A percentile compares a stretch with the other conserved stretches of the same genome.
phyloP scores from a whole-genome alignment of 53 echinoderm and acorn worm genomes.

The Crossaster papposus region DNA sequence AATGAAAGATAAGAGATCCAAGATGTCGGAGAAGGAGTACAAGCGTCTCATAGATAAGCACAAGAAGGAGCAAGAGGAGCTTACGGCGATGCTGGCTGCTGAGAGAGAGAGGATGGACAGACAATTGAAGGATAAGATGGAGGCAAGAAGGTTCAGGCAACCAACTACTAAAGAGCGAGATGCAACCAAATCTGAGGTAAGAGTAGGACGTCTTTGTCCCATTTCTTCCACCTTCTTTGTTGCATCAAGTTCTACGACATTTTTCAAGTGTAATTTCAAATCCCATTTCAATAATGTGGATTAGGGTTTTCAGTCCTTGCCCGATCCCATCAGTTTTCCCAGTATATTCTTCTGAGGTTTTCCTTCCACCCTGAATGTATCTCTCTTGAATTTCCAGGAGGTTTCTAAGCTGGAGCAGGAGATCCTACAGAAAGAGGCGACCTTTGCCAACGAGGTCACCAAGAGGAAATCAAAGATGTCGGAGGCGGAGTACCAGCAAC shows the following conservation, averaged over 20 bases:
- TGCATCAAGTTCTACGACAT: too few species aligned
- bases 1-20: conserved; percentile 61
- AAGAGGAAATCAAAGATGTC: conserved; percentile 65
- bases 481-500: conserved; percentile 70
- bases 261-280: not conserved
- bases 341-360: too few species aligned
- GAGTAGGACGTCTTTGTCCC: not conserved
- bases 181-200: conserved; percentile 27
- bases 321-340: too few species aligned
- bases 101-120: conserved; percentile 73
- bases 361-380: too few species aligned
- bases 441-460: conserved; percentile 66
- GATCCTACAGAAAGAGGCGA: conserved; percentile 64
- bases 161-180: conserved; percentile 16
- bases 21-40: conserved; percentile 81
- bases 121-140: conserved; percentile 76
- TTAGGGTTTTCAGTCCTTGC: too few species aligned
- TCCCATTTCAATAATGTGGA: too few species aligned
- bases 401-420: conserved; percentile 74
- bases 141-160: conserved; percentile 58
- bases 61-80: conserved; percentile 71
- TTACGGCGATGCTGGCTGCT: conserved; percentile 62
- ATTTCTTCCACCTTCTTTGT: too few species aligned
- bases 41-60: conserved; percentile 71
- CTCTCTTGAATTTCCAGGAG: conserved; percentile 59